Base-by-base conservation (phyloP, 2,797 vertebrate species). In the Leptoclinus maculatus region DNA sequence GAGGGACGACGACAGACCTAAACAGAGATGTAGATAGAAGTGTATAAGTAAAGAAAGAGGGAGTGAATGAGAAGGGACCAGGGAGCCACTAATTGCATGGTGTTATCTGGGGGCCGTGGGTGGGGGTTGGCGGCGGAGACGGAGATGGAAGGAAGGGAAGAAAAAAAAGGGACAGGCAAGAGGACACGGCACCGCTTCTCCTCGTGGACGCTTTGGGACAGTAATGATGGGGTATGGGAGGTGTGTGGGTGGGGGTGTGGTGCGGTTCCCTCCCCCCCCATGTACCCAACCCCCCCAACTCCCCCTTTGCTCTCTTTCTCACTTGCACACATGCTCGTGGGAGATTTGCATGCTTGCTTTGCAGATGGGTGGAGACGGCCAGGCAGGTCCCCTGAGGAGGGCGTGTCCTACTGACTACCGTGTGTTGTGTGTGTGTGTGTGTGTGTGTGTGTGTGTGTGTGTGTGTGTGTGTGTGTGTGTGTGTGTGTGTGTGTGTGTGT, bases 81-180 rank as follows among this genome's bases (percentile, higher is more conserved):
- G 74, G 69, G 85, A 91, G 83, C 88, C 94, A 91, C 89, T 93
- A 95, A 94, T 94, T 95, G 91, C 79, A 95, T 87, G 88, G 84
- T 94, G 92, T 91, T 87, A 86, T 84, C 60, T 76, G 77, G 78
- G 83, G 85, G 78, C 73, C 21, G 71, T 29, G 73, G 87, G 84
- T 78, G 86, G 88, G 86, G 83, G 88, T 66, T 84, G 78, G 76
- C 7, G 56, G 71, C 21, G 11, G 47, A 73, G 77, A 69, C 19
- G 19, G 70, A 67, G 76, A 89, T 87, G 74, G 79, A 89, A 77
- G 76, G 32, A 39, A 39, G 45, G 8, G 0, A 10, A 7, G 5
- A n/a, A 53, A 29, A 75, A 69, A 80, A 79, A 78, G 53, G 76
- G 67, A 53, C 29, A 13, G 51, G 77, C 73, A 71, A 66, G 83